A percentile compares a stretch with the other conserved stretches of the same genome.
These are phyloP conservation scores for Epizoanthus ramosus DNA, from an alignment of 92 coral and sea anemone genomes.

Conservation along the genomic window DNA sequence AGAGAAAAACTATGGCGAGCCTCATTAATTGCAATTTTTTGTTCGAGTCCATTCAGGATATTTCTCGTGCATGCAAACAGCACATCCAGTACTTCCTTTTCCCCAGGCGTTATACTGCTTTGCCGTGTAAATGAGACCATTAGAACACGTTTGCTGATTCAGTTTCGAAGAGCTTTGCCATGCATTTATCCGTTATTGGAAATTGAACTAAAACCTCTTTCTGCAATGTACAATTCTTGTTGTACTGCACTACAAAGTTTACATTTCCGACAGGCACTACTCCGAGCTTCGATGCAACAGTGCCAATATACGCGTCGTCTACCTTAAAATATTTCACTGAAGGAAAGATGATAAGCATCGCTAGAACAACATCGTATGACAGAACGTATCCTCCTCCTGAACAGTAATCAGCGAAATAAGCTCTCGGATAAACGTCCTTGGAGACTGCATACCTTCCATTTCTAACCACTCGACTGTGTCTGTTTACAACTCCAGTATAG, in stretches of 20 bases:
- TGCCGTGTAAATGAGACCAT: too few species aligned
- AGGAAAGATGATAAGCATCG: slow-evolving; percentile 36
- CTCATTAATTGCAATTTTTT: too few species aligned
- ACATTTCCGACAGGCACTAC: slow-evolving; percentile 31
- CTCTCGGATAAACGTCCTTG: slow-evolving; percentile 37
- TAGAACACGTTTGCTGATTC: background rate
- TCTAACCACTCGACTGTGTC: slow-evolving; percentile 43
- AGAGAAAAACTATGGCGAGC: too few species aligned
- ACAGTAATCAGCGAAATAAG: slow-evolving; percentile 34
- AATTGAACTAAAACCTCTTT: background rate
- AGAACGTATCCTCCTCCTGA: slow-evolving; percentile 59
- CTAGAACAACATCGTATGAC: slow-evolving; percentile 45
- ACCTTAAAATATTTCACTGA: slow-evolving; percentile 39
- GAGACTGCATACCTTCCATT: slow-evolving; percentile 39
- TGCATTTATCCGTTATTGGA: background rate
- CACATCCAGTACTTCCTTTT: too few species aligned
- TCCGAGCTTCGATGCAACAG: slow-evolving; percentile 37
- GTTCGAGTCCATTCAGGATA: too few species aligned
- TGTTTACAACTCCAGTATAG: slow-evolving; percentile 48
- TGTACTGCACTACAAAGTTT: slow-evolving; percentile 37
- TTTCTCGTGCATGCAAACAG: too few species aligned
- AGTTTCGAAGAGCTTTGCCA: background rate
- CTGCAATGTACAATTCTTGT: background rate
- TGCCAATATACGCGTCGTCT: slow-evolving; percentile 56
- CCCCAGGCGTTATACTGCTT: too few species aligned